These are phyloP conservation scores for Lypha dubia DNA, from an alignment of 2,888 invertebrate genomes.

Conservation along the genomic window DNA sequence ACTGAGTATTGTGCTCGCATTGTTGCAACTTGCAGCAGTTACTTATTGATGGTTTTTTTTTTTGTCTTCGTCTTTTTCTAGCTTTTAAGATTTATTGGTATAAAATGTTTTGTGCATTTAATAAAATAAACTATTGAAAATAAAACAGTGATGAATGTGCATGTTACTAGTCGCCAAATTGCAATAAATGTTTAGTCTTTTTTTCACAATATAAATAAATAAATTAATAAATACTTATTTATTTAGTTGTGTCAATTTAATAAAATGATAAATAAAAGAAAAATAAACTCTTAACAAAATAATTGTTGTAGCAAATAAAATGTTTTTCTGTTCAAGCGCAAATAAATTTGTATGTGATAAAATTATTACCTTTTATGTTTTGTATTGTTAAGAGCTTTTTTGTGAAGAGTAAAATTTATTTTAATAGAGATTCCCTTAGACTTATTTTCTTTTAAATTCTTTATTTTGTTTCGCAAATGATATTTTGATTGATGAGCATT, in stretches of 20 bases:
- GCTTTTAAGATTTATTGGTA: constrained; percentile 68
- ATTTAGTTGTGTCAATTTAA: constrained; percentile 26
- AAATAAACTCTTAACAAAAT: not conserved
- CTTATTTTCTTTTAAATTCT: no score
- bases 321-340: no score
- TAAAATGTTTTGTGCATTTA: constrained; percentile 67
- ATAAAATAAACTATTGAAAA: constrained; percentile 63
- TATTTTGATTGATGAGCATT: no score
- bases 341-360: no score
- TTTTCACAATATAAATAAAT: constrained; percentile 25
- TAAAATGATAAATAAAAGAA: constrained; percentile 37
- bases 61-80: constrained; percentile 13
- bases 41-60: constrained; percentile 64
- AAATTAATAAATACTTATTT: constrained; percentile 52
- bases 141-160: constrained; percentile 69
- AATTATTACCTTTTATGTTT: no score
- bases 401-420: no score
- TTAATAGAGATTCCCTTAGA: no score
- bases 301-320: not conserved
- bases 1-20: constrained; percentile 13
- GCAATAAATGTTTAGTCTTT: constrained; percentile 63
- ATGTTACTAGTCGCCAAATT: constrained; percentile 65
- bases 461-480: no score
- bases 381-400: no score
- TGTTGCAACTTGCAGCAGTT: constrained; percentile 35